Conservation (phyloP, 2,888 invertebrate species). For the Drosophila longiperda region DNA sequence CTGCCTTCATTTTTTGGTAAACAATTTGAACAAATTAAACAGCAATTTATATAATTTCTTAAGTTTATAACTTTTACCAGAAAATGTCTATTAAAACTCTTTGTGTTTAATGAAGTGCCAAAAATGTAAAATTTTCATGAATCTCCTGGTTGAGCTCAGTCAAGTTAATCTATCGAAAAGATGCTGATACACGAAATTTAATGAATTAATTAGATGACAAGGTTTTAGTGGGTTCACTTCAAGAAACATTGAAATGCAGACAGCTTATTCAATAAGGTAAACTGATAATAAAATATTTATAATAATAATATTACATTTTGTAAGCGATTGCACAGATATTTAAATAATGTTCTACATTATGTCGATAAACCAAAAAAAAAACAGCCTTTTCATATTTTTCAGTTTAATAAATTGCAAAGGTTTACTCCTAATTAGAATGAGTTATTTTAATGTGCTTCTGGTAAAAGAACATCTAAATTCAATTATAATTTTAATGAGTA, state of each 20-base stretch:
- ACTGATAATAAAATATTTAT: background rate
- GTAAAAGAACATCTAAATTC: background rate
- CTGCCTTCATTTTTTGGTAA: background rate
- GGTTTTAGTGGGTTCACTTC: background rate
- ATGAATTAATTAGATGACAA: background rate
- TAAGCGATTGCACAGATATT: background rate
- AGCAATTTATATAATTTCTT: background rate
- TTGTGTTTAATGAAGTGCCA: background rate
- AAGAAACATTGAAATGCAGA: background rate
- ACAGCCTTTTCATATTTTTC: background rate
- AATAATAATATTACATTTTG: background rate
- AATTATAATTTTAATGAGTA: background rate
- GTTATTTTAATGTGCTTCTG: background rate
- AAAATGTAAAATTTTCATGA: background rate
- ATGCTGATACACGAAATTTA: too few species aligned
- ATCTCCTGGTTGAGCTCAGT: background rate
- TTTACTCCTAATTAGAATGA: background rate
- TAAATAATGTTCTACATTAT: background rate
- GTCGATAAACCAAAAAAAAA: background rate
- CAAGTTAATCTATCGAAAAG: background rate
- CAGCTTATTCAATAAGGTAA: background rate
- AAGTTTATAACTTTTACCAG: background rate
- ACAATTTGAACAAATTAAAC: constrained; percentile 8
- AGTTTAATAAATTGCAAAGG: background rate
- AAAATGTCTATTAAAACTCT: background rate